phyloP scores from a whole-genome alignment of 2,888 invertebrate species.

The Drosophila borborema region DNA sequence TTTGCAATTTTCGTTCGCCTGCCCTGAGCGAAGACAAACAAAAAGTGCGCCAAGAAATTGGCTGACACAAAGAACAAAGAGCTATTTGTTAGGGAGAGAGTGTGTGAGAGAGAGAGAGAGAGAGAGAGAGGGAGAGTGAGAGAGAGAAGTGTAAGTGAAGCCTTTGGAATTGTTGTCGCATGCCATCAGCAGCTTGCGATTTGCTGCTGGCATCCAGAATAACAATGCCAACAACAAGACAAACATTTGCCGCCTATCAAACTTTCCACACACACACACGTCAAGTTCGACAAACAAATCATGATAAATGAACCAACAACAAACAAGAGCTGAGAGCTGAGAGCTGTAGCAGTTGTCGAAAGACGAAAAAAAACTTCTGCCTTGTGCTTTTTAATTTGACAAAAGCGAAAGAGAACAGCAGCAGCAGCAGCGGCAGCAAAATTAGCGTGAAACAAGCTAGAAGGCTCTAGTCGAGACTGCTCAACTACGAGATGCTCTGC shows the following conservation, averaged over 20 bases:
- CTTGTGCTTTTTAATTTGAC: constrained; percentile 76
- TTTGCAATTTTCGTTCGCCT: constrained; percentile 73
- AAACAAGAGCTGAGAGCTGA: constrained; percentile 54
- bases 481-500: no score
- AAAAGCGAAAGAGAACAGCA: constrained; percentile 60
- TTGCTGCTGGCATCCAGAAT: constrained; percentile 68
- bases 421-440: constrained; percentile 33
- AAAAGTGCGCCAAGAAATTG: constrained; percentile 67
- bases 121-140: neutral
- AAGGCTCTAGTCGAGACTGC: no score
- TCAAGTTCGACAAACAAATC: constrained; percentile 81
- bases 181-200: constrained; percentile 73
- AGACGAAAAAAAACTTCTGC: constrained; percentile 67
- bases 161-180: constrained; percentile 30
- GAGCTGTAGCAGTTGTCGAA: constrained; percentile 33
- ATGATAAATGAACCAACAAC: constrained; percentile 81
- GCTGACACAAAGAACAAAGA: constrained; percentile 67
- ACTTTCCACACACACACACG: constrained; percentile 43
- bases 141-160: neutral
- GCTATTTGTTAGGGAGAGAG: constrained; percentile 24
- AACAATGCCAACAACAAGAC: constrained; percentile 60
- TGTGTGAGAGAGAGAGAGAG: neutral
- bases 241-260: constrained; percentile 79
- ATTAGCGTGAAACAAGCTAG: constrained; percentile 59
- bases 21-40: constrained; percentile 69